Evolutionary conservation across 2,888 invertebrate species (phyloP).

Genomic region (Steinernema scapterisci): DNA sequence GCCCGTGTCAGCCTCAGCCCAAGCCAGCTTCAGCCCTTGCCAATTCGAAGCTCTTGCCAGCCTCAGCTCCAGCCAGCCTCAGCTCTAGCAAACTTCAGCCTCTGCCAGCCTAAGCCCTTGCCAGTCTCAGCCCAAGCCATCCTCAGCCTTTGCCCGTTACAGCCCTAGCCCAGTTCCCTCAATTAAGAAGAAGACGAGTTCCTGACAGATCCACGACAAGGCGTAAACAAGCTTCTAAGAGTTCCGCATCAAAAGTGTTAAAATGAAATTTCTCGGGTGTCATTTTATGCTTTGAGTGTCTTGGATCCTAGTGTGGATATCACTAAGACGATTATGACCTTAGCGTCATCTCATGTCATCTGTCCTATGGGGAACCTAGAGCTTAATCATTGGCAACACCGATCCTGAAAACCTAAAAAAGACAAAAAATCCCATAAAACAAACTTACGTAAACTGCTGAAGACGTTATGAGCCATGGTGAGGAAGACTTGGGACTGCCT

Average conservation of each 20-base stretch:
- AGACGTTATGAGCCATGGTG: conserved; percentile 55
- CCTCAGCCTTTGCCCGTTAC: too few relatives aligned
- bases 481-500: conserved; percentile 53
- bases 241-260: background rate
- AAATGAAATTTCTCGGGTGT: background rate
- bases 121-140: too few relatives aligned
- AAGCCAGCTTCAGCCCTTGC: too few relatives aligned
- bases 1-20: too few relatives aligned
- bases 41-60: too few relatives aligned
- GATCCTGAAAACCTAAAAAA: background rate
- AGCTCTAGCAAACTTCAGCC: too few relatives aligned
- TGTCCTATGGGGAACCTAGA: background rate
- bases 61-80: too few relatives aligned
- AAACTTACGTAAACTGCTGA: conserved; percentile 54
- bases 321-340: too few relatives aligned
- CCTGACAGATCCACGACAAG: background rate
- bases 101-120: too few relatives aligned
- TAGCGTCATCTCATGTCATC: background rate
- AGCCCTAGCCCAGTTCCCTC: too few relatives aligned
- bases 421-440: conserved; percentile 3
- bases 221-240: background rate
- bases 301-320: too few relatives aligned
- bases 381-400: background rate
- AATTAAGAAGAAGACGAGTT: too few relatives aligned
- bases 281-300: background rate